Evolutionary conservation across 2,888 invertebrate species (phyloP).

Genomic region (Drosophila suboccidentalis): DNA sequence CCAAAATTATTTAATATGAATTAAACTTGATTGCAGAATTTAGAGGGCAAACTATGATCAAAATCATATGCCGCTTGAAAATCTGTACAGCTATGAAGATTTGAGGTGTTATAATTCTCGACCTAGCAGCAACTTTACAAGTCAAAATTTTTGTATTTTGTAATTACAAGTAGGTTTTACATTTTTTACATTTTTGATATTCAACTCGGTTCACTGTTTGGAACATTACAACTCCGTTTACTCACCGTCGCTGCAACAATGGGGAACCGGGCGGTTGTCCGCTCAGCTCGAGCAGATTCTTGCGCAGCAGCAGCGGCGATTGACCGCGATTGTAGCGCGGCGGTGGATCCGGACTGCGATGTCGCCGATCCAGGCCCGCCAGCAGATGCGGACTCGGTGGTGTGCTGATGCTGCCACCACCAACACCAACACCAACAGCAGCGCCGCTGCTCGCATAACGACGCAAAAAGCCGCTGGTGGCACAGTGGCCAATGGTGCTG

Average conservation of each 20-base stretch:
- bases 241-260: conserved; percentile 87
- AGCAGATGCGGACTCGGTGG: conserved; percentile 81
- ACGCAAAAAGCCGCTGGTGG: conserved; percentile 63
- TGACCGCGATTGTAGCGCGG: conserved; percentile 86
- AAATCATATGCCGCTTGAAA: too few relatives aligned
- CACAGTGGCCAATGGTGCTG: conserved; percentile 12
- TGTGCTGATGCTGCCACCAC: conserved; percentile 58
- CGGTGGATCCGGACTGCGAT: conserved; percentile 88
- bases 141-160: too few relatives aligned
- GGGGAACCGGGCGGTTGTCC: conserved; percentile 86
- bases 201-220: too few relatives aligned
- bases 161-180: too few relatives aligned
- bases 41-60: too few relatives aligned
- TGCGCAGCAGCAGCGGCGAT: conserved; percentile 87
- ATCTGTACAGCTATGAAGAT: too few relatives aligned
- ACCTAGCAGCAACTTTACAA: too few relatives aligned
- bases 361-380: conserved; percentile 84
- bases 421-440: conserved; percentile 30
- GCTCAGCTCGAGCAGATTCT: conserved; percentile 87
- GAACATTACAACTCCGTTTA: background rate
- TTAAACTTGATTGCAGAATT: too few relatives aligned
- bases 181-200: too few relatives aligned
- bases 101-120: too few relatives aligned
- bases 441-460: conserved; percentile 68
- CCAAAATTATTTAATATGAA: too few relatives aligned